Base-by-base conservation (phyloP, 2,797 vertebrate genomes). In the Coracias cyanogaster region DNA sequence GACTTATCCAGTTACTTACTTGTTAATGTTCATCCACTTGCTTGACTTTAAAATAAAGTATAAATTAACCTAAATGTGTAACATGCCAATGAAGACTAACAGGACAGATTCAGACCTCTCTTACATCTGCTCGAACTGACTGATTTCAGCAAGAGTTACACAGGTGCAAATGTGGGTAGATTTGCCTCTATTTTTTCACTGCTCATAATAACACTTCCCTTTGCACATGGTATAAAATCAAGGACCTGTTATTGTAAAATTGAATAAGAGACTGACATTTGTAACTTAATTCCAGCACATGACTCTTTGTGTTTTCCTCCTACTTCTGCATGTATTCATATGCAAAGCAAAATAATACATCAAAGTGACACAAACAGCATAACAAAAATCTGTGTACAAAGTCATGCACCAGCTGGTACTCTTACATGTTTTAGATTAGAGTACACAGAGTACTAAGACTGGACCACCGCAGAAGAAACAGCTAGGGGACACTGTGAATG, bases 381-480 rank as follows among this genome's bases (percentile, higher is more conserved):
- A 96, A 94, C 72, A 60, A 79, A 57, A 85, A 70, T 26, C 58
- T 69, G 58, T 81, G 69, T 76, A 52, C 48, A 90, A 79, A 72
- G 62, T 85, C 67, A 52, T 41, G 18, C 7, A 0, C 70, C 96
- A 96, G 92, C 96, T 96, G 97, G 71, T 77, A 35, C 55, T 66
- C 78, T 86, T 62, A 92, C 61, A 77, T 96, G 95, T 86, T 95
- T 96, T 94, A 83, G 86, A 97, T 96, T 97, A 96, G 84, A 93
- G 77, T 64, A 85, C 76, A 58, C 70, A 80, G 65, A 66, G 92
- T 82, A 31, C 91, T 89, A 7, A 48, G 51, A 10, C 58, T 90
- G 94, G 96, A 98, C 96, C 95, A 97, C 97, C 97, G 0, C 91
- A 54, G 92, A 87, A 94, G 92, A 92, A 94, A 91, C 74, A 54